Conservation (phyloP, 2,113 vertebrate species). For the Chaetodon auriga region DNA sequence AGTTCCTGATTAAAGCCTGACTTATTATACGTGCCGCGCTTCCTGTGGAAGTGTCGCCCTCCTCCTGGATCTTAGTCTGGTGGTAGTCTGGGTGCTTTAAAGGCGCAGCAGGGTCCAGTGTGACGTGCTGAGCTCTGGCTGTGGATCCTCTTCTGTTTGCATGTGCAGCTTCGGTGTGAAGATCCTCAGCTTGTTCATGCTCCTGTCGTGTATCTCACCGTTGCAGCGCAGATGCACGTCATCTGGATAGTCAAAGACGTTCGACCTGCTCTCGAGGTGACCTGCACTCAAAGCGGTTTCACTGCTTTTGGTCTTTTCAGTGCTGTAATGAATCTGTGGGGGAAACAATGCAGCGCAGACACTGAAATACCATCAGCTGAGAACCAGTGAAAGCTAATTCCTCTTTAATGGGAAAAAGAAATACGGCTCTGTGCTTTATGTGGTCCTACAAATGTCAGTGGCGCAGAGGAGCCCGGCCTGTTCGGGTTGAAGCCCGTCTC, state of each 20-base stretch:
- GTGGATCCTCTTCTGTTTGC: neutral
- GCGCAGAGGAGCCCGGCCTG: constrained; percentile 11
- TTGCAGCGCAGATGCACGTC: neutral
- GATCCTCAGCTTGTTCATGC: neutral
- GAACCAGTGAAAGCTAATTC: constrained; percentile 8
- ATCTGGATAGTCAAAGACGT: neutral
- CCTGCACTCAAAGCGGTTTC: constrained; percentile 24
- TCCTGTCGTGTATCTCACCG: neutral
- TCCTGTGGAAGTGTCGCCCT: no score
- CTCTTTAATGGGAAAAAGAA: constrained; percentile 18
- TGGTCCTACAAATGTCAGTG: constrained; percentile 20
- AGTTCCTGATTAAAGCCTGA: neutral
- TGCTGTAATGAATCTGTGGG: constrained; percentile 1
- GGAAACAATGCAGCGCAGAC: constrained; percentile 2
- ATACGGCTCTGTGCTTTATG: constrained; percentile 18
- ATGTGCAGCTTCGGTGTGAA: neutral
- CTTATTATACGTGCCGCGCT: neutral
- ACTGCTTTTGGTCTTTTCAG: constrained; percentile 22
- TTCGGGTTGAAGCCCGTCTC: constrained; percentile 24
- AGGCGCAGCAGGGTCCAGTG: no score
- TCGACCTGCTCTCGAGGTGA: neutral
- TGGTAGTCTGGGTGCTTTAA: neutral
- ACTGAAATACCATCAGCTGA: constrained; percentile 15
- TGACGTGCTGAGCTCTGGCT: neutral
- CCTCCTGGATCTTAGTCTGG: no score